Evolutionary conservation across 2,888 invertebrate genomes (phyloP).

Genomic region (Lacanobia wlatinum): DNA sequence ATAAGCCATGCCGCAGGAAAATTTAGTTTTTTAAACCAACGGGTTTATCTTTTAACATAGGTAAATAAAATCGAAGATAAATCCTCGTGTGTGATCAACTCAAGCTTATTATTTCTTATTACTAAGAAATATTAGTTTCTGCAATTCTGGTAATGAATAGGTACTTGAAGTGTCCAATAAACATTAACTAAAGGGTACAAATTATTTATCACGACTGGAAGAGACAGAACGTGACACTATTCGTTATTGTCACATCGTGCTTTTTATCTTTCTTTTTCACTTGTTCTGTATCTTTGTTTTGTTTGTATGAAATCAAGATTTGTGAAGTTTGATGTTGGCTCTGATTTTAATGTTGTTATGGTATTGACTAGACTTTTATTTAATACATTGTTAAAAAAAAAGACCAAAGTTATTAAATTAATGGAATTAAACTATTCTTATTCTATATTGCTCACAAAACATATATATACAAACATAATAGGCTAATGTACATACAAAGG

Average conservation of each 20-base stretch:
- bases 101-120: not conserved
- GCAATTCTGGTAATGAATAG: slow-evolving; percentile 11
- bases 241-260: slow-evolving; percentile 6
- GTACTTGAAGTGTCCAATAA: slow-evolving; percentile 5
- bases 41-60: too few relatives aligned
- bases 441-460: too few relatives aligned
- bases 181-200: slow-evolving; percentile 11
- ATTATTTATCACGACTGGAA: slow-evolving; percentile 29
- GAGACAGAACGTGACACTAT: slow-evolving; percentile 34
- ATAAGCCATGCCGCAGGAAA: too few relatives aligned
- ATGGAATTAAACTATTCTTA: too few relatives aligned
- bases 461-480: too few relatives aligned
- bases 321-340: not conserved
- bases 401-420: too few relatives aligned
- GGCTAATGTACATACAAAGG: too few relatives aligned
- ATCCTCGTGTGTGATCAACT: not conserved
- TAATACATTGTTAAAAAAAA: not conserved
- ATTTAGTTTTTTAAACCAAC: too few relatives aligned
- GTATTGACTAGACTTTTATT: not conserved
- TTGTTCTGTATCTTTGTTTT: slow-evolving; percentile 1
- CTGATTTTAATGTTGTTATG: not conserved
- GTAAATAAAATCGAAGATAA: not conserved
- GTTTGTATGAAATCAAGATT: not conserved
- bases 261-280: slow-evolving; percentile 16
- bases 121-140: slow-evolving; percentile 4